Conservation (phyloP, 1,140 invertebrate species). For the Chrysomallon squamiferum region DNA sequence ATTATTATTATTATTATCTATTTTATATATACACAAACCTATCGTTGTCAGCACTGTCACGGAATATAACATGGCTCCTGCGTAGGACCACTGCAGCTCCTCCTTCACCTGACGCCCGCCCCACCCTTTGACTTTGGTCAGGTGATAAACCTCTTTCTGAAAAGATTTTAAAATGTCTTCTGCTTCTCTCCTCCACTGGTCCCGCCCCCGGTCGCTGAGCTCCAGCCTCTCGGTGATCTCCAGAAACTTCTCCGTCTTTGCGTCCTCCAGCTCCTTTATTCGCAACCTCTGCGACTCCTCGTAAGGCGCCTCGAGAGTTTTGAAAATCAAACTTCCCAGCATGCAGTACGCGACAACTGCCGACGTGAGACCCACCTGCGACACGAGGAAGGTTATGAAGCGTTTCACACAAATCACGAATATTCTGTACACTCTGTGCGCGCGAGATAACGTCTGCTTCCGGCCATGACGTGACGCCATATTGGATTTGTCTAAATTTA, state of each 20-base stretch:
- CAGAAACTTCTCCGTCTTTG: conserved; percentile 1
- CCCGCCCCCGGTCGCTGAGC: conserved; percentile 1
- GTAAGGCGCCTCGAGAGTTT: conserved; percentile 8
- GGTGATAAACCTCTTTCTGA: conserved; percentile 77
- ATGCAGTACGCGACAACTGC: conserved; percentile 16
- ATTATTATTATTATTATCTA: too few relatives aligned
- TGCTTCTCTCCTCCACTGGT: conserved; percentile 5
- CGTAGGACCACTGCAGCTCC: conserved; percentile 75
- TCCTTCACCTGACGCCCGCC: conserved; percentile 73
- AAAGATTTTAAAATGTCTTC: conserved; percentile 20
- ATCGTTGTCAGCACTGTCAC: conserved; percentile 87
- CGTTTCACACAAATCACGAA: conserved; percentile 1
- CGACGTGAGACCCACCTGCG: conserved; percentile 15
- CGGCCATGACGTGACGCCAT: too few relatives aligned
- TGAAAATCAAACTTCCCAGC: conserved; percentile 11
- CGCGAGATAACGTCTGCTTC: neutral
- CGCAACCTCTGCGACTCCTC: neutral
- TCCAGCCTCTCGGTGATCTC: neutral
- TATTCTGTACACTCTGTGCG: neutral
- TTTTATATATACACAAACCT: conserved; percentile 70
- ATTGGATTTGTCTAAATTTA: too few relatives aligned
- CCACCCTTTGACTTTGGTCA: conserved; percentile 51
- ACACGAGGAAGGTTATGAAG: conserved; percentile 9
- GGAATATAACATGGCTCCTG: conserved; percentile 80
- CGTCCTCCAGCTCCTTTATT: neutral